Evolutionary conservation across 2,113 vertebrate species (phyloP).

Genomic region (Cheirogaleus medius): DNA sequence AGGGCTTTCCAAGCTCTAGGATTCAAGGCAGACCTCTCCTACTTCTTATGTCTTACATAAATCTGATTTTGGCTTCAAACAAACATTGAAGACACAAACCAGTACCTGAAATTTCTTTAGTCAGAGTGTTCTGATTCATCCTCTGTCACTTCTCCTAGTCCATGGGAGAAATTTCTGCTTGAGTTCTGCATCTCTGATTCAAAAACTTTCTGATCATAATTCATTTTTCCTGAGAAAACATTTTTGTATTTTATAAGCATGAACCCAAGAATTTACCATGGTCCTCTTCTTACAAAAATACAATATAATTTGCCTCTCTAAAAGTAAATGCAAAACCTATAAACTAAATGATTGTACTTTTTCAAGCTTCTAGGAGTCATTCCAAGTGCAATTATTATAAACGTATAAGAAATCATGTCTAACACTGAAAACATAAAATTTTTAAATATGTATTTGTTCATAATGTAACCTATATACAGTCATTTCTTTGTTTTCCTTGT

Average conservation of each 20-base stretch:
- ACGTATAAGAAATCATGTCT: not conserved
- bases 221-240: not conserved
- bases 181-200: not conserved
- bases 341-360: not conserved
- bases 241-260: not conserved
- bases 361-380: not conserved
- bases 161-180: not conserved
- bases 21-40: not conserved
- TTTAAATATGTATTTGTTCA: not conserved
- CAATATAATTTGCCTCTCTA: not conserved
- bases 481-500: not conserved
- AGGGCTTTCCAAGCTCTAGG: not conserved
- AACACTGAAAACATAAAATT: conserved; percentile 7
- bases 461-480: not conserved
- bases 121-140: not conserved
- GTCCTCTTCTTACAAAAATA: not conserved
- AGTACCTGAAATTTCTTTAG: not conserved
- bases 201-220: not conserved
- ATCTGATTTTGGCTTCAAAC: not conserved
- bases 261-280: not conserved
- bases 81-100: not conserved
- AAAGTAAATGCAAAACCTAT: not conserved
- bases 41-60: not conserved
- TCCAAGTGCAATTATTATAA: conserved; percentile 8
- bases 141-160: not conserved